A percentile compares a stretch with the other conserved stretches of the same genome.
phyloP scores from a whole-genome alignment of 2,113 vertebrate genomes.

The Solenodon paradoxus region DNA sequence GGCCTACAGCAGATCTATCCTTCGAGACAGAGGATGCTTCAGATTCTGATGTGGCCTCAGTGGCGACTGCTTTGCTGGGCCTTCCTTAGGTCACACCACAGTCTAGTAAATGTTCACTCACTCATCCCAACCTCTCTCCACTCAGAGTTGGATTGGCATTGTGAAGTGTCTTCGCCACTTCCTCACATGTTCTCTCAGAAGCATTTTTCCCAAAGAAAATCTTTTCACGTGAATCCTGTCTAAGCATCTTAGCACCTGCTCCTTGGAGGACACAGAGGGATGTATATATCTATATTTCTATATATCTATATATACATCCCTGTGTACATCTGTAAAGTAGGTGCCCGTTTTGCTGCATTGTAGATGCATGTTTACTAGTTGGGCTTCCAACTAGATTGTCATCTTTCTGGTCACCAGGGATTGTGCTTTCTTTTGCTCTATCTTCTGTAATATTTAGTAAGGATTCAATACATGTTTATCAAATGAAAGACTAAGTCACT shows the following conservation, averaged over 20 bases:
- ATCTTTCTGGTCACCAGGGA: neutral
- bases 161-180: neutral
- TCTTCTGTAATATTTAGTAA: slow-evolving; percentile 36
- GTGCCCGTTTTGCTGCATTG: neutral
- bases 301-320: neutral
- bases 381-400: neutral
- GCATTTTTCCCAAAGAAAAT: neutral
- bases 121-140: neutral
- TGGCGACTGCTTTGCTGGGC: neutral
- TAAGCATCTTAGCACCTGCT: neutral
- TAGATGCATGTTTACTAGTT: neutral
- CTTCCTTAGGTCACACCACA: neutral
- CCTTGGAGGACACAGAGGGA: neutral
- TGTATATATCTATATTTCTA: no score
- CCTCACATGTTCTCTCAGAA: neutral
- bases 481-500: slow-evolving; percentile 49
- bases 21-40: neutral
- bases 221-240: neutral
- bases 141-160: neutral
- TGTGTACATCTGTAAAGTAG: neutral
- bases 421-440: neutral
- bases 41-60: neutral
- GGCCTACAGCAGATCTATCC: neutral
- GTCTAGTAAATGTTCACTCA: neutral
- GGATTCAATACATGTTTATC: slow-evolving; percentile 28